These are phyloP conservation scores for Zaprionus camerounensis DNA, from an alignment of 1,140 invertebrate genomes.

Conservation along the genomic window DNA sequence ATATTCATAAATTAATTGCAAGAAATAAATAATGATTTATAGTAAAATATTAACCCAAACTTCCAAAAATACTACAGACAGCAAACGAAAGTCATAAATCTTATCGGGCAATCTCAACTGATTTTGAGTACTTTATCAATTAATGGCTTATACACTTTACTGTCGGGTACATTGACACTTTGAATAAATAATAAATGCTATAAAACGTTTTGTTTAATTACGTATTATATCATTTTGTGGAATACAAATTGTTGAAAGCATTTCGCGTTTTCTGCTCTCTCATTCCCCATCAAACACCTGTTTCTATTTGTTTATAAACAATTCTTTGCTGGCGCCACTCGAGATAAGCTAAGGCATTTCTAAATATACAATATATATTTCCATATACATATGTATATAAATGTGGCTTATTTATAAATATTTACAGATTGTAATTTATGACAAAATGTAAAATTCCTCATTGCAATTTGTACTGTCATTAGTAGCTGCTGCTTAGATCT, in stretches of 20 bases:
- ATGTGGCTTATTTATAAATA: slow-evolving; percentile 2
- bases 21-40: slow-evolving; percentile 1
- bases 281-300: slow-evolving; percentile 16
- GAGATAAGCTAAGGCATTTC: slow-evolving; percentile 17
- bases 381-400: neutral
- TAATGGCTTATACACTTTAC: slow-evolving; percentile 25
- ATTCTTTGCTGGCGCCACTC: slow-evolving; percentile 19
- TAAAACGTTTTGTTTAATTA: slow-evolving; percentile 28
- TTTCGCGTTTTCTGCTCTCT: slow-evolving; percentile 5
- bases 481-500: neutral
- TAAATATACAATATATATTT: slow-evolving; percentile 2
- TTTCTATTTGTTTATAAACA: slow-evolving; percentile 44
- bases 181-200: slow-evolving; percentile 43
- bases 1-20: neutral
- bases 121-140: slow-evolving; percentile 55
- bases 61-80: slow-evolving; percentile 1
- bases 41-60: neutral
- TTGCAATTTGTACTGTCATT: neutral
- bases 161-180: slow-evolving; percentile 56
- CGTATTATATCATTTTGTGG: slow-evolving; percentile 17
- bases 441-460: neutral
- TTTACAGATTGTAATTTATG: neutral
- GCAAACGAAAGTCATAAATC: slow-evolving; percentile 32
- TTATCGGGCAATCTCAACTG: slow-evolving; percentile 55
- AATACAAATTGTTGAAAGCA: slow-evolving; percentile 28